A percentile compares a stretch with the other conserved stretches of the same genome.
Evolutionary conservation across 2,888 invertebrate species (phyloP).

Genomic region (Ceratothoa steindachneri): DNA sequence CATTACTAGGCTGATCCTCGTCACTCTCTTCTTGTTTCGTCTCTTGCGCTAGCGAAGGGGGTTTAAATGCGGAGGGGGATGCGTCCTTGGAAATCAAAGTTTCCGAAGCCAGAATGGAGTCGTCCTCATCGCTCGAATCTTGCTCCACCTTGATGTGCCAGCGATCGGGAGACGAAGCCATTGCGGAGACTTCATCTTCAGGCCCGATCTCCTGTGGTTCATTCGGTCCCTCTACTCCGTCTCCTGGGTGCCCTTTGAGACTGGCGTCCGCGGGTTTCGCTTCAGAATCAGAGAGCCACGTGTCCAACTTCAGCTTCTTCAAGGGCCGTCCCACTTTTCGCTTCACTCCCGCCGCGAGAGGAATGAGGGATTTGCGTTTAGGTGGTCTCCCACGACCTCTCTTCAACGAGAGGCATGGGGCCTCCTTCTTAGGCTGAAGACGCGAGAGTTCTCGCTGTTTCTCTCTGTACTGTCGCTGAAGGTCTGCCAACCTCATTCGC

Average conservation of each 20-base stretch:
- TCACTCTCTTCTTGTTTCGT: slow-evolving; percentile 25
- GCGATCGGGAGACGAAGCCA: no score
- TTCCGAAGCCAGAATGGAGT: not conserved
- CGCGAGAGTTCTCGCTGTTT: slow-evolving; percentile 53
- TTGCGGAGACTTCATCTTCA: not conserved
- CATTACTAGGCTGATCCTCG: slow-evolving; percentile 24
- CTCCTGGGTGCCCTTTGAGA: not conserved
- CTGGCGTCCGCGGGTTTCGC: not conserved
- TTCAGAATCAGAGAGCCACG: not conserved
- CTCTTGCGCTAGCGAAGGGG: not conserved
- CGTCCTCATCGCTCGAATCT: not conserved
- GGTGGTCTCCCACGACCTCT: slow-evolving; percentile 31
- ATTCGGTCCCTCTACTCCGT: not conserved
- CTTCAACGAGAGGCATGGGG: not conserved
- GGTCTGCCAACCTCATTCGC: slow-evolving; percentile 53
- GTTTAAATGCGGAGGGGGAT: not conserved
- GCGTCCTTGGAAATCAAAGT: not conserved
- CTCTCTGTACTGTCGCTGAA: slow-evolving; percentile 54
- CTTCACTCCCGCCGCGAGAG: not conserved
- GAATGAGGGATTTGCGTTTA: slow-evolving; percentile 7
- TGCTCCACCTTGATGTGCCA: not conserved
- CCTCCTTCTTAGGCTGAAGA: slow-evolving; percentile 23
- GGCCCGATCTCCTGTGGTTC: not conserved
- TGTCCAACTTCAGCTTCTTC: not conserved
- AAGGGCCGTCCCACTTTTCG: not conserved